phyloP scores from a whole-genome alignment of 2,888 invertebrate species.

The Anorthoa munda region DNA sequence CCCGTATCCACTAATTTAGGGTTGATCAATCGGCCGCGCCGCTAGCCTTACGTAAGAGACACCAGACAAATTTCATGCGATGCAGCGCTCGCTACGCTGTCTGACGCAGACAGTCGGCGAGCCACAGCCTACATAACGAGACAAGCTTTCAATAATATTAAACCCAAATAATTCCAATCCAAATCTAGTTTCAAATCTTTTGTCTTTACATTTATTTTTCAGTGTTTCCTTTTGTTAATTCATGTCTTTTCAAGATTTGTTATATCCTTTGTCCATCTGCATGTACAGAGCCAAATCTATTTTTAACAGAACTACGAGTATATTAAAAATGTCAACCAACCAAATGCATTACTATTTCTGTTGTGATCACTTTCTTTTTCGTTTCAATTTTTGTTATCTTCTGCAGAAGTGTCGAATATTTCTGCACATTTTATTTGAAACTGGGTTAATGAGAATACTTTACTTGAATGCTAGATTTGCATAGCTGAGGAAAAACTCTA shows the following conservation, averaged over 20 bases:
- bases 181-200: slow-evolving; percentile 7
- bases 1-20: slow-evolving; percentile 89
- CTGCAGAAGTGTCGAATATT: slow-evolving; percentile 7
- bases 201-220: background rate
- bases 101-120: slow-evolving; percentile 35
- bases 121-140: slow-evolving; percentile 23
- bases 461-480: slow-evolving; percentile 21
- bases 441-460: slow-evolving; percentile 30
- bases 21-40: slow-evolving; percentile 88
- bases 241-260: background rate
- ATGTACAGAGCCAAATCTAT: too few relatives aligned
- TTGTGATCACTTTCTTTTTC: slow-evolving; percentile 25
- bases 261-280: background rate
- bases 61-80: slow-evolving; percentile 76
- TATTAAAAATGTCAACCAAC: background rate
- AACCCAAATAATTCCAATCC: slow-evolving; percentile 20
- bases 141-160: slow-evolving; percentile 31
- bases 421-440: slow-evolving; percentile 31
- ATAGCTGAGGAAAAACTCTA: slow-evolving; percentile 9
- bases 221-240: background rate
- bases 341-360: background rate
- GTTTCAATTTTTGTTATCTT: background rate
- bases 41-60: slow-evolving; percentile 84
- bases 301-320: background rate
- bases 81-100: slow-evolving; percentile 51